These are phyloP conservation scores for Plutella xylostella DNA, from an alignment of 2,888 invertebrate genomes.

Conservation along the genomic window DNA sequence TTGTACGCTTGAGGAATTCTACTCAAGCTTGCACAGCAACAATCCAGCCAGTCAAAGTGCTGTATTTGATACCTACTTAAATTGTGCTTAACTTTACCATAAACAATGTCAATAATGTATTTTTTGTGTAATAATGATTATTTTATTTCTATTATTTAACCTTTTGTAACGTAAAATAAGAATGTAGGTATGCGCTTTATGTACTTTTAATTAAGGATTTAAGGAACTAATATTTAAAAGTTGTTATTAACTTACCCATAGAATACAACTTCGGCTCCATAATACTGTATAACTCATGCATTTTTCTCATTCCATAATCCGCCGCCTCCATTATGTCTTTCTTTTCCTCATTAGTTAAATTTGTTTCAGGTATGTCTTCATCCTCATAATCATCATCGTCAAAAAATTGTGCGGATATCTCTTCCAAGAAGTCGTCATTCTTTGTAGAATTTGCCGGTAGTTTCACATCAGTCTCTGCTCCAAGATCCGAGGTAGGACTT, in stretches of 20 bases:
- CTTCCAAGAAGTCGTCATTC: slow-evolving; percentile 21
- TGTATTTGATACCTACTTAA: no score
- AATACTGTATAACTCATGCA: slow-evolving; percentile 74
- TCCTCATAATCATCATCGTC: slow-evolving; percentile 18
- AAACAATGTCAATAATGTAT: no score
- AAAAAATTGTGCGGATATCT: not conserved
- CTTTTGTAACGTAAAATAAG: no score
- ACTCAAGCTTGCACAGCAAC: no score
- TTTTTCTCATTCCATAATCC: slow-evolving; percentile 74
- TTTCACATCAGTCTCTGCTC: slow-evolving; percentile 23
- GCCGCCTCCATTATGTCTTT: slow-evolving; percentile 74
- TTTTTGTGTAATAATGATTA: no score
- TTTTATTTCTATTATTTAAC: no score
- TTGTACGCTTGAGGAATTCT: no score
- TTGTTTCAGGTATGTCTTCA: slow-evolving; percentile 20
- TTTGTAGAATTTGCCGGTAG: slow-evolving; percentile 17
- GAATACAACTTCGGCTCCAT: slow-evolving; percentile 77
- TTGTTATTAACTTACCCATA: slow-evolving; percentile 69
- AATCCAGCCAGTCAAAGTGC: no score
- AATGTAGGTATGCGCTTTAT: no score
- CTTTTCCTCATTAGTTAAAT: slow-evolving; percentile 34
- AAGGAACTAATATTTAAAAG: no score
- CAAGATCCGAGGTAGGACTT: slow-evolving; percentile 24
- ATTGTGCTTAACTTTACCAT: no score
- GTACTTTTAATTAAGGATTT: no score